Evolutionary conservation across 2,888 invertebrate genomes (phyloP).

Genomic region (Epistrophe eligans): DNA sequence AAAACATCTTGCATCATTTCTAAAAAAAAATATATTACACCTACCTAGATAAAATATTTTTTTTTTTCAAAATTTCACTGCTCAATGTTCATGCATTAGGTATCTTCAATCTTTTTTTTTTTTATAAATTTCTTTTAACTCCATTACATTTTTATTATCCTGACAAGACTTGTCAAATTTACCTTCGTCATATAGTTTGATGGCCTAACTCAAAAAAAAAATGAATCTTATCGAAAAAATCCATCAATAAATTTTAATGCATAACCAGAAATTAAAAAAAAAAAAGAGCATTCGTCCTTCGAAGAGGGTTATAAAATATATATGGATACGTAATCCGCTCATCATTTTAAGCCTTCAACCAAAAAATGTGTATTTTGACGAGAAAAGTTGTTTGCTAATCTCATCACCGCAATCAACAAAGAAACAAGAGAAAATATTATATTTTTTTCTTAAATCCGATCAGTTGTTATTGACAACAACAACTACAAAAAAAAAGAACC

Average conservation of each 20-base stretch:
- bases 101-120: conserved; percentile 12
- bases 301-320: conserved; percentile 30
- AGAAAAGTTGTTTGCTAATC: conserved; percentile 48
- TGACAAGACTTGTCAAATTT: conserved; percentile 63
- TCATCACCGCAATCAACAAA: conserved; percentile 42
- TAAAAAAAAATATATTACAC: background rate
- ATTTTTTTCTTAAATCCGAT: conserved; percentile 51
- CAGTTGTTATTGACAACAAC: conserved; percentile 33
- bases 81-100: background rate
- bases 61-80: background rate
- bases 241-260: conserved; percentile 51
- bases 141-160: conserved; percentile 14
- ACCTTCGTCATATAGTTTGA: conserved; percentile 45
- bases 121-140: conserved; percentile 14
- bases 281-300: conserved; percentile 70
- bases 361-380: conserved; percentile 21
- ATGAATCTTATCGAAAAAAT: conserved; percentile 23
- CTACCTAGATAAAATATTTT: background rate
- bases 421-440: background rate
- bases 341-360: conserved; percentile 41
- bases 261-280: conserved; percentile 11
- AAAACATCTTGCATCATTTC: conserved; percentile 23
- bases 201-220: conserved; percentile 18
- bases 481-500: conserved; percentile 17
- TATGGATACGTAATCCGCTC: conserved; percentile 50